A percentile compares a stretch with the other conserved stretches of the same genome.
These are phyloP conservation scores for Gordius sp. DNA, from an alignment of 2,888 invertebrate genomes.

Conservation along the genomic window DNA sequence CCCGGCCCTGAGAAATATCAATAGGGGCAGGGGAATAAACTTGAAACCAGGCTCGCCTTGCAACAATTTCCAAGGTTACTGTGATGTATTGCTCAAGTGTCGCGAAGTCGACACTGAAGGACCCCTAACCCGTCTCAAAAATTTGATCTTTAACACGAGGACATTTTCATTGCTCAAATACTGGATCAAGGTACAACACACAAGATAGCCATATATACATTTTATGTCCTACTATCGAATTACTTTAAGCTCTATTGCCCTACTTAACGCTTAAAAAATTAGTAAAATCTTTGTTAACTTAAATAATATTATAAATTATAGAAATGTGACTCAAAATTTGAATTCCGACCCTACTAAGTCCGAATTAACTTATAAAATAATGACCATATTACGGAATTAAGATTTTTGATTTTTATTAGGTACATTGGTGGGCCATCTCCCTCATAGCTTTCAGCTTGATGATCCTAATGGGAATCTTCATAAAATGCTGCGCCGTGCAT, in stretches of 20 bases:
- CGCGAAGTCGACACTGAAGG: constrained; percentile 95
- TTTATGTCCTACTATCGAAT: too few relatives aligned
- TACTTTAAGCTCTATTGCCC: too few relatives aligned
- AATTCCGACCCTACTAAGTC: too few relatives aligned
- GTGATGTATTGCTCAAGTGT: constrained; percentile 94
- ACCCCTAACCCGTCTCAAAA: constrained; percentile 76
- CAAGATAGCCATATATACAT: too few relatives aligned
- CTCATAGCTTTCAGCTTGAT: constrained; percentile 66
- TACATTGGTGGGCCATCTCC: constrained; percentile 79
- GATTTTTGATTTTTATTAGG: too few relatives aligned
- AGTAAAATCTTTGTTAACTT: too few relatives aligned
- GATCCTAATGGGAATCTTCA: constrained; percentile 83
- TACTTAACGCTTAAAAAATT: too few relatives aligned
- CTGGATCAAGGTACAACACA: constrained; percentile 51
- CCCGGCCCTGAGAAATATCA: constrained; percentile 20
- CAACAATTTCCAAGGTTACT: constrained; percentile 85
- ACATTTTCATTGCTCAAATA: constrained; percentile 35
- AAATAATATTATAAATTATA: too few relatives aligned
- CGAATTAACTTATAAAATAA: too few relatives aligned
- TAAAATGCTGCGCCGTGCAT: constrained; percentile 96
- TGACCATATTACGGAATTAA: too few relatives aligned
- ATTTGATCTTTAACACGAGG: constrained; percentile 63
- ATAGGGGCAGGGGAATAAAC: constrained; percentile 26
- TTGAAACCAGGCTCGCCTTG: constrained; percentile 82
- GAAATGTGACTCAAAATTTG: too few relatives aligned